Evolutionary conservation across 2,113 vertebrate genomes (phyloP), one percentile per base, ranked within the genome.

Genomic region (Plotosus lineatus): DNA sequence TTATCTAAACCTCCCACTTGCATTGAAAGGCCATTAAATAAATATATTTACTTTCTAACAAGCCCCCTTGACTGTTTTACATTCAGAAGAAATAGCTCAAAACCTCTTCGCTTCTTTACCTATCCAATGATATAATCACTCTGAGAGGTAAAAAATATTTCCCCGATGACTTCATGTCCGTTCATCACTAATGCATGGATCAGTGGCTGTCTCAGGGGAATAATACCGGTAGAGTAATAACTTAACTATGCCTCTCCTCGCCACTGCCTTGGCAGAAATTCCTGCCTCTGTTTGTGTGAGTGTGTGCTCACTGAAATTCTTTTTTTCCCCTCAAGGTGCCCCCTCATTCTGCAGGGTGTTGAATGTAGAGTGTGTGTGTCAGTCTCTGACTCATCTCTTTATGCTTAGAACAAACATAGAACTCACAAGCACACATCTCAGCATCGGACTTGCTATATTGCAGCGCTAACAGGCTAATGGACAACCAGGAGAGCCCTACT

Each of bases 281-380:
- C 17, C 19, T 75, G 53, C 48, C n/a, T 48, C 11, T 81, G 71
- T 58, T 9, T 73, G 58, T 68, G 58, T 73, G 58, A 56, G 58
- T 75, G 81, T 55, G 26, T 75, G 82, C 79, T 65, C 75, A 65
- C 26, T 44, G 23, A 75, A 17, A 7, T 60, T 60, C 36, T 53
- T 36, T 65, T 46, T 60, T 58, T 69, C 26, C 40, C 40, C 56
- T 28, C 23, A 46, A 40, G 40, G 77, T 84, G 66, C 74, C n/a
- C 3, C 42, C 61, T 82, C 38, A 12, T 72, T 50, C 73, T 78
- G 40, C 46, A 76, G 46, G 0, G 40, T 85, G 80, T 77, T 77
- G 61, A 85, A 85, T 85, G 84, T 80, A 51, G 55, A 56, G 78
- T 74, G 51, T 84, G 73, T 80, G 79, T 84, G 82, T 86, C 79